Base-by-base conservation (phyloP, 2,888 invertebrate genomes). In the Timandra comae region DNA sequence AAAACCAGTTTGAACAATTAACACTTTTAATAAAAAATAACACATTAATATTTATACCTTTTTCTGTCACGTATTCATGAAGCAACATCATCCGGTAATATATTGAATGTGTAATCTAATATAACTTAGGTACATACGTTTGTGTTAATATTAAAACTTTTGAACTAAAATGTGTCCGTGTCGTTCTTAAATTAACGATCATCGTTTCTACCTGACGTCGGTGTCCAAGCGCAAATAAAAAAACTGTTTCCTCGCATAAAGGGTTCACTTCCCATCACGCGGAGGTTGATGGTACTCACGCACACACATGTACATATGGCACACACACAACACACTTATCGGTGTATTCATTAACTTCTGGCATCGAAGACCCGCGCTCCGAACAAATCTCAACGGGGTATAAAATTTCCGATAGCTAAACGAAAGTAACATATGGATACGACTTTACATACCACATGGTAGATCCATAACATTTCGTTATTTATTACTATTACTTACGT, bases 231-330 rank as follows among this genome's bases (percentile, higher is more conserved):
- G 81, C 86, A 84, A 81, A 84, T 85, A 86, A 81, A 85, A n/a
- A 86, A 87, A 86, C 76, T 70, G 80, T 80, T 79, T 80, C 81
- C 69, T 76, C 67, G 68, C 79, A 73, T 79, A 85, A 86, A 86
- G 87, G 87, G 87, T 87, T 87, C 79, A 87, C 85, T 87, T 87
- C 88, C 87, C 86, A 87, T 85, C 78, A 72, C 73, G 70, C 64
- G 69, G 68, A 75, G 71, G 70, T 72, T 76, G 73, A 68, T 68
- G 72, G 65, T 63, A 68, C 62, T 57, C 54, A 54, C 50, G 52
- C 63, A 54, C 47, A 49, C 48, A 42, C 33, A 26, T 32, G 34
- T 35, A 33, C 19, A 35, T 22, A 35, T 22, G 5, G n/a, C 50
- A 45, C 58, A 53, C 61, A 49, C 56, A 63, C 56, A 60, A 46